Percentiles rank a stretch among this genome's conserved stretches.
These are phyloP conservation scores for Mugil cephalus DNA, from an alignment of 2,113 vertebrate species.

Conservation along the genomic window DNA sequence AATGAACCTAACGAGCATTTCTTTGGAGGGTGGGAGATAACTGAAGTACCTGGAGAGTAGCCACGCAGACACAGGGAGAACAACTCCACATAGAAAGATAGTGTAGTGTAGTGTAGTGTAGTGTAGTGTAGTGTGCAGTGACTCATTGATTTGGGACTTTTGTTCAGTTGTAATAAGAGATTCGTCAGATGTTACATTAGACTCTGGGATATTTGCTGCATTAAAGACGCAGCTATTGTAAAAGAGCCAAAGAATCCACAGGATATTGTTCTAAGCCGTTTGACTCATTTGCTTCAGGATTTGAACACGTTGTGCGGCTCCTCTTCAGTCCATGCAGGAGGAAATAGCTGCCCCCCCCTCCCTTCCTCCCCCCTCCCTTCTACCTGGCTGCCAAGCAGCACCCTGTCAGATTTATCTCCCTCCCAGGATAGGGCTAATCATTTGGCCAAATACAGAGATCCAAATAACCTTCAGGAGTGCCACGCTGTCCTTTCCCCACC, in stretches of 20 bases:
- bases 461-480: conserved; percentile 99
- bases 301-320: not conserved
- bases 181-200: too few relatives aligned
- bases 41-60: too few relatives aligned
- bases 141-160: not conserved
- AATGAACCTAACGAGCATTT: too few relatives aligned
- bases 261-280: not conserved
- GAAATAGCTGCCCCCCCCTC: not conserved
- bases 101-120: too few relatives aligned
- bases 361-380: conserved; percentile 39
- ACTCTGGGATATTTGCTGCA: not conserved
- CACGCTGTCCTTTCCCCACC: conserved; percentile 91
- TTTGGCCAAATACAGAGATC: conserved; percentile 93
- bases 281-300: not conserved
- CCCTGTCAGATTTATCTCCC: conserved; percentile 81
- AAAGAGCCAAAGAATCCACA: not conserved
- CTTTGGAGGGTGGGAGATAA: too few relatives aligned
- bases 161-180: not conserved
- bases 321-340: conserved; percentile 4
- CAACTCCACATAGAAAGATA: too few relatives aligned
- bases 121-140: not conserved
- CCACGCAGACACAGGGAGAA: too few relatives aligned
- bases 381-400: conserved; percentile 53
- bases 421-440: conserved; percentile 79
- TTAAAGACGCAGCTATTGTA: too few relatives aligned